Evolutionary conservation across 2,113 vertebrate species (phyloP).

Genomic region (Zosterops lateralis): DNA sequence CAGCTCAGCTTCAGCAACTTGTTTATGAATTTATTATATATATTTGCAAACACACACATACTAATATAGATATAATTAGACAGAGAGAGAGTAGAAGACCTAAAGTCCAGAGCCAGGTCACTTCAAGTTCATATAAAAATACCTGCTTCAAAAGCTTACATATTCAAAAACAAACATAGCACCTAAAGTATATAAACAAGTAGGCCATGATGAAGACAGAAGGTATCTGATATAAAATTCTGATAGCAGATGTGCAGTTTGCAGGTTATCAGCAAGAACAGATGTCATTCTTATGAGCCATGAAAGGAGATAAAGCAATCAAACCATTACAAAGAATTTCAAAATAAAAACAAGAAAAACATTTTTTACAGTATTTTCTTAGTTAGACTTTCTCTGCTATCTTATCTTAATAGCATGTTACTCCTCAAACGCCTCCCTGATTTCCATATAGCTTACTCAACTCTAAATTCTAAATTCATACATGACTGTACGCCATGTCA

Average conservation of each 20-base stretch:
- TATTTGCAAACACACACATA: neutral
- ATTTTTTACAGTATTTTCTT: neutral
- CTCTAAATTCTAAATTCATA: neutral
- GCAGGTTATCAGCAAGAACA: neutral
- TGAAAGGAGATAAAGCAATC: neutral
- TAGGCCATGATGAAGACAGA: neutral
- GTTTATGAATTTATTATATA: neutral
- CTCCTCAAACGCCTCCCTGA: neutral
- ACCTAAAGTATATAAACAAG: neutral
- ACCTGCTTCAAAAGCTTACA: neutral
- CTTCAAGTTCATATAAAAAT: neutral
- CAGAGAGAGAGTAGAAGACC: neutral
- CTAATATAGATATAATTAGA: neutral
- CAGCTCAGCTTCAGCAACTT: neutral
- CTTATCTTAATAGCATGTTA: neutral
- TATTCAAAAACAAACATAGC: neutral
- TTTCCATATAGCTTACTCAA: neutral
- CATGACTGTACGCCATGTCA: neutral
- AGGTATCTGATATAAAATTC: neutral
- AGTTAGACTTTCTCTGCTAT: neutral
- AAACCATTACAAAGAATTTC: neutral
- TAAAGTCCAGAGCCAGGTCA: neutral
- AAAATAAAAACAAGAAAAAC: neutral
- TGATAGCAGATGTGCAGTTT: neutral
- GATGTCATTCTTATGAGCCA: neutral